phyloP scores from a whole-genome alignment of 2,888 invertebrate genomes.

The Rotaria socialis region DNA sequence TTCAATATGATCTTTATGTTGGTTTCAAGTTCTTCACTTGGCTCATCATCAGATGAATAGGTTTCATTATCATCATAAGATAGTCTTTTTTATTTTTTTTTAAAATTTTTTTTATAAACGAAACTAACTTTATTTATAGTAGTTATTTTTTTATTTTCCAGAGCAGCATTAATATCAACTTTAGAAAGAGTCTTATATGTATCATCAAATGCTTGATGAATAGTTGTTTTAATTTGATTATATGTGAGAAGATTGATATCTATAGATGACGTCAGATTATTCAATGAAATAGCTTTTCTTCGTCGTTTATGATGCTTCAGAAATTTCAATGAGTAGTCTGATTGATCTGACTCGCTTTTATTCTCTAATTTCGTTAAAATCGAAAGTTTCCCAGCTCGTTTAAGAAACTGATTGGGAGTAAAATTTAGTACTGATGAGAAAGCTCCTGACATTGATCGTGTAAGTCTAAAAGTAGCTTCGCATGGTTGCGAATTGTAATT shows the following conservation, averaged over 20 bases:
- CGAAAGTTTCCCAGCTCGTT: background rate
- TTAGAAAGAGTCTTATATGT: background rate
- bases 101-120: background rate
- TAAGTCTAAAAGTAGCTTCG: background rate
- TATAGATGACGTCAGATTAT: background rate
- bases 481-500: background rate
- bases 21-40: background rate
- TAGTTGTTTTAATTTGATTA: background rate
- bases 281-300: background rate
- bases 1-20: background rate
- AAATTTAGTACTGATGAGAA: background rate
- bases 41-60: background rate
- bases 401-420: background rate
- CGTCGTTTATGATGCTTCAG: conserved; percentile 21
- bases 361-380: background rate
- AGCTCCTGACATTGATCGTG: background rate
- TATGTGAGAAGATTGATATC: background rate
- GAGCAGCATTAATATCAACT: background rate
- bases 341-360: too few species aligned
- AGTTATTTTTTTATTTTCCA: background rate
- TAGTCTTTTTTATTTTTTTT: background rate
- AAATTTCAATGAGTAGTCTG: background rate
- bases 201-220: background rate
- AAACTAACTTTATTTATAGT: background rate
- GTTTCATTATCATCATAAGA: background rate